phyloP scores from a whole-genome alignment of 2,797 vertebrate species.

The Alectoris magna region DNA sequence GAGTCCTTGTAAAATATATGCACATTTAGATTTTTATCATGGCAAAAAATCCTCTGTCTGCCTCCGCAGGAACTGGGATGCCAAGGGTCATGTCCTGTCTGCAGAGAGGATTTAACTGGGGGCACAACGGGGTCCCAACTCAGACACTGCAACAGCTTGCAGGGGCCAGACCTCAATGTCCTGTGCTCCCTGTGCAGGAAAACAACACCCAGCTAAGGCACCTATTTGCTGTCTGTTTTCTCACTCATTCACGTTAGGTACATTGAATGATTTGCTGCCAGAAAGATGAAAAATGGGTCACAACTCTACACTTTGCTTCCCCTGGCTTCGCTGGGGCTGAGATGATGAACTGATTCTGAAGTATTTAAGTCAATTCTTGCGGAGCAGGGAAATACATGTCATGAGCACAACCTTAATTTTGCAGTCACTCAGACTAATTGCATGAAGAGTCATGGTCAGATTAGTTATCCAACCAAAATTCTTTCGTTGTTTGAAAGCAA shows the following conservation, averaged over 20 bases:
- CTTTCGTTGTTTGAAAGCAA: not conserved
- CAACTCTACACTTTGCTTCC: not conserved
- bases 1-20: not conserved
- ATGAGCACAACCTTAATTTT: not conserved
- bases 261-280: not conserved
- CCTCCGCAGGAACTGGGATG: not conserved
- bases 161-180: not conserved
- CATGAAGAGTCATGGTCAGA: not conserved
- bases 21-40: not conserved
- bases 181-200: rapidly evolving
- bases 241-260: not conserved
- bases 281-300: not conserved
- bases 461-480: not conserved
- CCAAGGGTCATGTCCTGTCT: rapidly evolving
- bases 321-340: not conserved
- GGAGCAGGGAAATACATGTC: rapidly evolving
- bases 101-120: rapidly evolving
- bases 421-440: not conserved
- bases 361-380: not conserved
- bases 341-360: not conserved
- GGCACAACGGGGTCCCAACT: not conserved
- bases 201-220: not conserved
- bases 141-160: not conserved
- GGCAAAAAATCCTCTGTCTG: not conserved
- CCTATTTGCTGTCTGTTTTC: not conserved